Conservation (phyloP, 2,888 invertebrate genomes). For the Aproaerema taeniolella region DNA sequence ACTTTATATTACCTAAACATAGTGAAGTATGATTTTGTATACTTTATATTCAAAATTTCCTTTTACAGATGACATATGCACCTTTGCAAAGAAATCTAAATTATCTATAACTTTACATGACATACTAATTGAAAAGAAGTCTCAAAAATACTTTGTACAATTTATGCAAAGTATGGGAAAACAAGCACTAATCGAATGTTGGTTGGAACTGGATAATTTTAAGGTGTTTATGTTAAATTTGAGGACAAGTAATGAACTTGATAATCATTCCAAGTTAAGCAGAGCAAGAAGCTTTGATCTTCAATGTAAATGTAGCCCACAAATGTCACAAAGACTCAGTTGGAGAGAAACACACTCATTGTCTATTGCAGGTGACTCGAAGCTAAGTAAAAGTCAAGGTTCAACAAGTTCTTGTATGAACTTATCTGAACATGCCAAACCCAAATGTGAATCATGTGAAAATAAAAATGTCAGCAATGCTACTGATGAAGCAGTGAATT, state of each 20-base stretch:
- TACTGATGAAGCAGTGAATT: constrained; percentile 80
- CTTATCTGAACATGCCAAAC: constrained; percentile 36
- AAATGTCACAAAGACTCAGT: constrained; percentile 35
- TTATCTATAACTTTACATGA: constrained; percentile 86
- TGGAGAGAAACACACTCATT: constrained; percentile 36
- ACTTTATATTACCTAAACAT: constrained; percentile 9
- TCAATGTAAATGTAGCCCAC: constrained; percentile 34
- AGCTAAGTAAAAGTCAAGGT: constrained; percentile 33
- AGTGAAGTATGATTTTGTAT: neutral
- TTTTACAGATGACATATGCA: constrained; percentile 50
- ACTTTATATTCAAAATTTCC: too few relatives aligned
- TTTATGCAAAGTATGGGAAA: constrained; percentile 88
- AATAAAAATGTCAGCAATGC: constrained; percentile 35
- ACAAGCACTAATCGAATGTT: constrained; percentile 82
- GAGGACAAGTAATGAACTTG: constrained; percentile 28
- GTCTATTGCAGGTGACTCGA: constrained; percentile 32
- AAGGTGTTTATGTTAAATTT: constrained; percentile 40
- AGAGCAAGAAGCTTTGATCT: constrained; percentile 57
- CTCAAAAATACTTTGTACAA: constrained; percentile 89
- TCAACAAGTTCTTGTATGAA: constrained; percentile 52
- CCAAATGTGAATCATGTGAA: constrained; percentile 29
- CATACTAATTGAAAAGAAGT: constrained; percentile 86
- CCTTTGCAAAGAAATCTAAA: constrained; percentile 76
- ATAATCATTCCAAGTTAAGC: constrained; percentile 40
- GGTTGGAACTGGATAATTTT: constrained; percentile 85